Base-by-base conservation (phyloP, 2,888 invertebrate genomes). In the Pimpla rufipes region DNA sequence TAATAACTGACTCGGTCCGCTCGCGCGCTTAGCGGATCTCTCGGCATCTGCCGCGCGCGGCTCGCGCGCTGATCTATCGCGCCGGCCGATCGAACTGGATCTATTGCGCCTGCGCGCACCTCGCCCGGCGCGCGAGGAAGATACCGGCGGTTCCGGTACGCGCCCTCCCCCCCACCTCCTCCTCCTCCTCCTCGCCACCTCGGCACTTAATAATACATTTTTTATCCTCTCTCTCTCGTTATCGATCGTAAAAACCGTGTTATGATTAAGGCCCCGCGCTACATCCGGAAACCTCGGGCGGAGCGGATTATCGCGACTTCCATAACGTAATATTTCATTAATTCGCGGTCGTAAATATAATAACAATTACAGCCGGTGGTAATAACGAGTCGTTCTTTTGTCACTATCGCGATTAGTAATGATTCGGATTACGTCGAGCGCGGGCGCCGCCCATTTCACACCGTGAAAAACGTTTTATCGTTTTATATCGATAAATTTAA, bases 1-100 rank as follows among this genome's bases (percentile, higher is more conserved):
- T 92, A 92, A 92, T 92, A 92, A 92, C 92, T 87, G 90, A 90
- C 87, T 87, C 29, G 29, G 3, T 29, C 29, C 5, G 29, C 29
- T 29, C 40, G 52, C 59, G 29, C 29, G 52, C 37, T 23, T 40
- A 42, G 64, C 55, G 71, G 79, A 90, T 91, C 89, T 59, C 59
- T 47, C 47, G 90, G 90, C 91, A 91, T 91, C 92, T 87, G 82
- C 87, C 84, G 79, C 82, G 85, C 29, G 29, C 29, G 29, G 29
- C 29, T 29, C 29, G 29, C 29, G 64, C 42, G 66, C 79, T 81
- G 85, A 87, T 88, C 86, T 88, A 87, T 85, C 87, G 84, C 67
- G 52, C 81, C 59, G 59, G 77, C 78, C 84, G 86, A 87, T 87
- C 87, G 81, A 85, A 86, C 82, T 87, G 87, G 87, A 87, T 87